These are phyloP conservation scores for Ammodytes marinus DNA, from an alignment of 2,113 vertebrate species.

Conservation along the genomic window DNA sequence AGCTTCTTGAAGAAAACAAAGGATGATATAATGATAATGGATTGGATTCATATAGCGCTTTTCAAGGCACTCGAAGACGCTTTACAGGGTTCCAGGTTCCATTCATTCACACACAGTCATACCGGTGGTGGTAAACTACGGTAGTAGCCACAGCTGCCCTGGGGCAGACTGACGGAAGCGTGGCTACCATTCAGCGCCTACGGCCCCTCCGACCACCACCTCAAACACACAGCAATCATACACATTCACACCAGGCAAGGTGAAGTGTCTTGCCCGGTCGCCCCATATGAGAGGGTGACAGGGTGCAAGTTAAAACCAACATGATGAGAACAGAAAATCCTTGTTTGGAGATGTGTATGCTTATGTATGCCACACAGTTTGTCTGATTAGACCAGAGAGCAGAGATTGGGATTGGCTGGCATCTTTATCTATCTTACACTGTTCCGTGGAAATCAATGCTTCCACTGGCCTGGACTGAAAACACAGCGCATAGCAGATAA, in stretches of 20 bases:
- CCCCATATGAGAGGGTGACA: neutral
- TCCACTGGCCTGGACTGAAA: constrained; percentile 6
- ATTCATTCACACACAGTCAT: too few relatives aligned
- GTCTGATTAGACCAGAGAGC: neutral
- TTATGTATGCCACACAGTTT: neutral
- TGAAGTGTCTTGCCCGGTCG: too few relatives aligned
- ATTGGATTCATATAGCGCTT: too few relatives aligned
- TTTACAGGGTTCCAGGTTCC: too few relatives aligned
- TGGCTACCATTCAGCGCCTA: too few relatives aligned
- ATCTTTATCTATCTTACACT: constrained; percentile 17
- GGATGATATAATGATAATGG: neutral
- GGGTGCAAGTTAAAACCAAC: neutral
- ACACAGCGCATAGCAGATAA: constrained; percentile 18
- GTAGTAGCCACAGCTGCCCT: too few relatives aligned
- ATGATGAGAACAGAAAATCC: constrained; percentile 17
- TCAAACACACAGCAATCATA: too few relatives aligned
- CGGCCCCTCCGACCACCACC: too few relatives aligned
- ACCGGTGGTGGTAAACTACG: too few relatives aligned
- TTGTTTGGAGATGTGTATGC: constrained; percentile 11
- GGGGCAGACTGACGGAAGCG: too few relatives aligned
- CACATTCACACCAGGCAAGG: too few relatives aligned
- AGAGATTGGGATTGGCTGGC: constrained; percentile 32
- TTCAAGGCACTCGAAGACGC: too few relatives aligned
- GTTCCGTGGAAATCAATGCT: constrained; percentile 27
- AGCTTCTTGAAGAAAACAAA: neutral